These are phyloP conservation scores for Corvus hawaiiensis DNA, from an alignment of 2,113 vertebrate species.

Conservation along the genomic window DNA sequence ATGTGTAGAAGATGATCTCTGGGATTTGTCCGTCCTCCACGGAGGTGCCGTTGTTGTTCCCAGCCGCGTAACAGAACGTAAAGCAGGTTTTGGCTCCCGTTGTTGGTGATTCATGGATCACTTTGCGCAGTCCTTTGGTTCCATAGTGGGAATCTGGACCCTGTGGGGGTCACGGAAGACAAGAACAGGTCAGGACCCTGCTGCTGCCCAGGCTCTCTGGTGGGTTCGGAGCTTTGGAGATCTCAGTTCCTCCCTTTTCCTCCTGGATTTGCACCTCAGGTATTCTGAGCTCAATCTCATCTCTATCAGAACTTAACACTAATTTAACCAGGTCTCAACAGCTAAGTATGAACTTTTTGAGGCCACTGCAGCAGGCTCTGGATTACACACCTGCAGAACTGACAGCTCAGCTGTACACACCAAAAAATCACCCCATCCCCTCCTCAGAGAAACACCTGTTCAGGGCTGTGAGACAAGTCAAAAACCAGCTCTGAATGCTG, in stretches of 20 bases:
- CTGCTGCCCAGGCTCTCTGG: not conserved
- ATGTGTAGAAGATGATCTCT: slow-evolving; percentile 98
- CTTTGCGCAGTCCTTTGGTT: slow-evolving; percentile 96
- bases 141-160: slow-evolving; percentile 97
- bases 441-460: not conserved
- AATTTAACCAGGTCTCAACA: not conserved
- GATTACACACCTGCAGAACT: not conserved
- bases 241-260: not conserved
- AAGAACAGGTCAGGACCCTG: not conserved
- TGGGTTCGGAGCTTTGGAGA: not conserved
- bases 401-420: not conserved
- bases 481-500: not conserved
- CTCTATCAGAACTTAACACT: not conserved
- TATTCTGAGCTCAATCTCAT: not conserved
- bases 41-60: slow-evolving; percentile 96
- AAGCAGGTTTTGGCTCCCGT: slow-evolving; percentile 95
- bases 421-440: not conserved
- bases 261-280: not conserved
- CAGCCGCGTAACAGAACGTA: slow-evolving; percentile 95
- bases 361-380: not conserved
- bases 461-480: not conserved
- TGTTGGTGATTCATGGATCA: slow-evolving; percentile 90
- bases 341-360: not conserved
- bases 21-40: slow-evolving; percentile 98
- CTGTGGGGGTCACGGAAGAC: not conserved